Evolutionary conservation across 2,113 vertebrate species (phyloP).

Genomic region (Coracopsis vasa): DNA sequence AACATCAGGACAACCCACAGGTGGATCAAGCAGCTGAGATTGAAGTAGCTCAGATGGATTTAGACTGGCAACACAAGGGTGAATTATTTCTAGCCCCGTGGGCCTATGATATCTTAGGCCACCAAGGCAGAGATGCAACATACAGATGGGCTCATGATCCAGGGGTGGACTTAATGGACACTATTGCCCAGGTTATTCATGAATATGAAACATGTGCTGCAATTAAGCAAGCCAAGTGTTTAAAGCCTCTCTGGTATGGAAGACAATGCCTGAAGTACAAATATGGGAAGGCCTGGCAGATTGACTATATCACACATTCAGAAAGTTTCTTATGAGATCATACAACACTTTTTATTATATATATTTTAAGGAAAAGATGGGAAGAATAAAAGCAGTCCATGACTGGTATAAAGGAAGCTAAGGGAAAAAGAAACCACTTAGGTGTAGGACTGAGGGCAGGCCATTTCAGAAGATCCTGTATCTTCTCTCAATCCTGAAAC

Average conservation of each 20-base stretch:
- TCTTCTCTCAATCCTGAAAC: not conserved
- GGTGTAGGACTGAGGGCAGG: not conserved
- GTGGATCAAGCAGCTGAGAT: not conserved
- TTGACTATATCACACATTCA: not conserved
- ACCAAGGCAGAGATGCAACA: not conserved
- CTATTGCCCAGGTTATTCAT: not conserved
- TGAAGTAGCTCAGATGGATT: not conserved
- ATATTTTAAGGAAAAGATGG: not conserved
- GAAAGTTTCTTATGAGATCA: not conserved
- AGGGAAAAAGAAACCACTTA: not conserved
- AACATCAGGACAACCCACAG: not conserved
- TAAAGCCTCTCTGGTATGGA: not conserved
- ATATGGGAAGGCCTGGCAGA: not conserved
- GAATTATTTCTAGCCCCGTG: not conserved
- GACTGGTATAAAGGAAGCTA: not conserved
- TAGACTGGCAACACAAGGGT: not conserved
- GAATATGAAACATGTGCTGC: not conserved
- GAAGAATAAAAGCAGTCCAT: not conserved
- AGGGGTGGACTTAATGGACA: not conserved
- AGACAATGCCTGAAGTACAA: not conserved
- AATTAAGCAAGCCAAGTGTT: not conserved
- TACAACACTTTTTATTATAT: not conserved
- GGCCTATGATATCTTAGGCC: not conserved
- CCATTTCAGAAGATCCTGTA: not conserved
- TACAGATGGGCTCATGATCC: not conserved